Evolutionary conservation across 92 coral and sea anemone species (phyloP).

Genomic region (Heliopora coerulea): DNA sequence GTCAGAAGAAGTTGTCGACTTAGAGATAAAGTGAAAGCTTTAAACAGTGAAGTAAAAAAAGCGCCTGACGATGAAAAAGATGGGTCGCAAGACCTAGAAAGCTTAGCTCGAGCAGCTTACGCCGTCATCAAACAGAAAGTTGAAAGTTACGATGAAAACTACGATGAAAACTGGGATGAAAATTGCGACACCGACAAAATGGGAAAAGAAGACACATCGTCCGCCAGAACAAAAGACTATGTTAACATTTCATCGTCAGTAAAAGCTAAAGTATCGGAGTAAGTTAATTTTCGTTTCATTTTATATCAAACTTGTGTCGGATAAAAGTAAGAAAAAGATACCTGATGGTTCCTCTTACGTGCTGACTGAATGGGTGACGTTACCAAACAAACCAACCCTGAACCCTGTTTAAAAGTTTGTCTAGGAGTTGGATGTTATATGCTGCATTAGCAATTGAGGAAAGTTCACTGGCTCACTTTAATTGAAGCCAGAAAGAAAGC

Average conservation of each 20-base stretch:
- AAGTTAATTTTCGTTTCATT: slow-evolving; percentile 16
- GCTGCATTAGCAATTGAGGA: no score
- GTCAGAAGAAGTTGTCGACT: slow-evolving; percentile 38
- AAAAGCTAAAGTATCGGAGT: slow-evolving; percentile 33
- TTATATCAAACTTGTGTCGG: neutral
- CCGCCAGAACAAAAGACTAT: slow-evolving; percentile 40
- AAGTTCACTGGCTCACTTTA: no score
- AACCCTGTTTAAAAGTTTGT: no score
- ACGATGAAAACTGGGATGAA: neutral
- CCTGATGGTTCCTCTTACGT: no score
- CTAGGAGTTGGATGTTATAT: no score
- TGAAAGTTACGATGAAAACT: neutral
- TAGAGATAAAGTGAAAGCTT: slow-evolving; percentile 2
- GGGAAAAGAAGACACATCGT: neutral
- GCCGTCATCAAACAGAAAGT: slow-evolving; percentile 22
- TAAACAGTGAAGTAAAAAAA: neutral
- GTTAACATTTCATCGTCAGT: slow-evolving; percentile 45
- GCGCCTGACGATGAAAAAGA: neutral
- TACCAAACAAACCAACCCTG: no score
- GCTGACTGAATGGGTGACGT: no score
- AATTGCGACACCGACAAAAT: neutral
- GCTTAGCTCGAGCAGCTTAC: slow-evolving; percentile 7
- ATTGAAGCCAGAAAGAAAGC: no score
- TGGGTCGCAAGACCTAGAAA: slow-evolving; percentile 13
- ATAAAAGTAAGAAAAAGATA: neutral